These are phyloP conservation scores for Sturmia bella DNA, from an alignment of 2,888 invertebrate genomes.

Conservation along the genomic window DNA sequence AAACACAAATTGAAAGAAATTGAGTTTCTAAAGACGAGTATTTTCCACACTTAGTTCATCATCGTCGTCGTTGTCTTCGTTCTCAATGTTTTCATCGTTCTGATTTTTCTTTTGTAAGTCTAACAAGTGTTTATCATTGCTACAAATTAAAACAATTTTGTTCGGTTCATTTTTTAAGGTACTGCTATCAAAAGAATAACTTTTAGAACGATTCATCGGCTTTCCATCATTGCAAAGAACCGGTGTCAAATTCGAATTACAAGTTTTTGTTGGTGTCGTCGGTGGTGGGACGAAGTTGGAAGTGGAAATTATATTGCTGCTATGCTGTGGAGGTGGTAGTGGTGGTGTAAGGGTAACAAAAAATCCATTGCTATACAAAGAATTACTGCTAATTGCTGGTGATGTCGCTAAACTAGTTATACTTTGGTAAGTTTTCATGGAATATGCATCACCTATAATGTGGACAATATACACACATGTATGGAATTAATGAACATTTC, in stretches of 20 bases:
- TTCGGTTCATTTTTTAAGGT: slow-evolving; percentile 50
- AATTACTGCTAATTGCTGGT: slow-evolving; percentile 81
- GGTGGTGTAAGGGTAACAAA: slow-evolving; percentile 76
- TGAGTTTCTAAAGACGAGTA: slow-evolving; percentile 76
- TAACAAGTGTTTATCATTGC: slow-evolving; percentile 66
- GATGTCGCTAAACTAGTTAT: slow-evolving; percentile 82
- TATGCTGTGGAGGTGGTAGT: slow-evolving; percentile 40
- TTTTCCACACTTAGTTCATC: slow-evolving; percentile 81
- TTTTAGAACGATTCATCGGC: slow-evolving; percentile 21
- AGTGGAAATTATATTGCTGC: slow-evolving; percentile 70
- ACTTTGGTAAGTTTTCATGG: slow-evolving; percentile 82
- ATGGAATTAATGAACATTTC: slow-evolving; percentile 65
- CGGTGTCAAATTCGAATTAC: slow-evolving; percentile 22
- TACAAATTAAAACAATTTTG: slow-evolving; percentile 64
- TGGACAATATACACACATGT: slow-evolving; percentile 65
- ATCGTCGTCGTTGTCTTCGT: slow-evolving; percentile 71
- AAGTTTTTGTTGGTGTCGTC: slow-evolving; percentile 28
- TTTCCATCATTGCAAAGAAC: slow-evolving; percentile 23
- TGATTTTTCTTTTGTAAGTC: slow-evolving; percentile 47
- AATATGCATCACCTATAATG: slow-evolving; percentile 81
- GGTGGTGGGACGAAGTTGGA: slow-evolving; percentile 28
- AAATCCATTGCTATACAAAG: slow-evolving; percentile 80
- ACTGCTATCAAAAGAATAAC: slow-evolving; percentile 12
- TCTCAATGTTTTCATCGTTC: slow-evolving; percentile 34
- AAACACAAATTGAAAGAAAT: slow-evolving; percentile 24